Evolutionary conservation across 2,888 invertebrate species (phyloP).

Genomic region (Thereva nobilitata): DNA sequence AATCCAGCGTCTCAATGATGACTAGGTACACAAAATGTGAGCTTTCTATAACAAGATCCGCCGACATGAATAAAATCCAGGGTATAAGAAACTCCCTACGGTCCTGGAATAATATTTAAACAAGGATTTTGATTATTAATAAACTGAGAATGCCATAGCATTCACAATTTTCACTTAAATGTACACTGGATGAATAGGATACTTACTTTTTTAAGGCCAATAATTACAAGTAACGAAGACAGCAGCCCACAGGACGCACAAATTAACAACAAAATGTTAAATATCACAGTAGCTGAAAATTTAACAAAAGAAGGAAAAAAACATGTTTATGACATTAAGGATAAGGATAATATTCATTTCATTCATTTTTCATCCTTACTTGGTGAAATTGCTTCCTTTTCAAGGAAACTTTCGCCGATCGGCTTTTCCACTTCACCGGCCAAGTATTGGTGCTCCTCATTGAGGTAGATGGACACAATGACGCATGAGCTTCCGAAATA

Average conservation of each 20-base stretch:
- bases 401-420: slow-evolving; percentile 64
- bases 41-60: slow-evolving; percentile 70
- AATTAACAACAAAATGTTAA: slow-evolving; percentile 69
- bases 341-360: neutral
- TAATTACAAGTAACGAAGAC: slow-evolving; percentile 67
- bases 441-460: slow-evolving; percentile 69
- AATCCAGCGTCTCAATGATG: slow-evolving; percentile 67
- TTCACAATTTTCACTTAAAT: too few species aligned
- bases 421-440: slow-evolving; percentile 63
- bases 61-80: slow-evolving; percentile 71
- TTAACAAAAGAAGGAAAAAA: slow-evolving; percentile 43
- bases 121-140: neutral
- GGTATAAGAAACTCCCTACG: slow-evolving; percentile 71
- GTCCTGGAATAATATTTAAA: slow-evolving; percentile 62
- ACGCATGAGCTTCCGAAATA: slow-evolving; percentile 69
- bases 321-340: neutral
- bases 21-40: slow-evolving; percentile 69
- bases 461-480: slow-evolving; percentile 67
- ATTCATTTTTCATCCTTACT: slow-evolving; percentile 46
- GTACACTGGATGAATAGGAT: too few species aligned
- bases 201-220: slow-evolving; percentile 73
- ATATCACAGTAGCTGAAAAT: slow-evolving; percentile 72
- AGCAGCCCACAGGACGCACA: slow-evolving; percentile 71
- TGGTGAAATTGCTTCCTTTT: slow-evolving; percentile 59
- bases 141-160: too few species aligned